These are phyloP conservation scores for Notodonta ziczac DNA, from an alignment of 2,888 invertebrate genomes.

Conservation along the genomic window DNA sequence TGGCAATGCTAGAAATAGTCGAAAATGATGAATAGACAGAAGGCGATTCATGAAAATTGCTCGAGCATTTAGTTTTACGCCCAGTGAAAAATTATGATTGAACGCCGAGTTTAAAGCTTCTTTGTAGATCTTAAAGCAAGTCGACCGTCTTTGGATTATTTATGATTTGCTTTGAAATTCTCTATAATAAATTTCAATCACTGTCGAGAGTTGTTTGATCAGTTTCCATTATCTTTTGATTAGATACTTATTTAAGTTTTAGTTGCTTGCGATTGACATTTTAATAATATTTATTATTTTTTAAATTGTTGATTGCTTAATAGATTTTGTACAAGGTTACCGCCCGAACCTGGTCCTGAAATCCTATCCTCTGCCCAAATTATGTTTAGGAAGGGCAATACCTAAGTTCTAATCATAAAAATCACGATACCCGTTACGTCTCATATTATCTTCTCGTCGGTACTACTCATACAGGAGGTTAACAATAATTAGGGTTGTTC, in stretches of 20 bases:
- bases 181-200: constrained; percentile 36
- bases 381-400: too few species aligned
- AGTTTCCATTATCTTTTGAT: constrained; percentile 21
- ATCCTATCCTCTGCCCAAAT: too few species aligned
- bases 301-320: too few species aligned
- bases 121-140: constrained; percentile 29
- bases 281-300: too few species aligned
- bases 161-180: constrained; percentile 33
- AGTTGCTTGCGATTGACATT: neutral
- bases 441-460: too few species aligned
- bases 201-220: constrained; percentile 25
- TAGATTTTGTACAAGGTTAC: too few species aligned
- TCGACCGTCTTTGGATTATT: constrained; percentile 27
- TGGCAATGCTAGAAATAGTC: neutral
- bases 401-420: too few species aligned
- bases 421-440: too few species aligned
- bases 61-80: constrained; percentile 8
- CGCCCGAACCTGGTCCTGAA: too few species aligned
- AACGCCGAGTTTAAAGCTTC: constrained; percentile 26
- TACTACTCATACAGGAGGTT: too few species aligned
- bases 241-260: constrained; percentile 6
- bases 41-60: neutral
- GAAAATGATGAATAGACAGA: constrained; percentile 1
- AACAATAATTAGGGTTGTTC: too few species aligned
- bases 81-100: constrained; percentile 35